Evolutionary conservation across 2,888 invertebrate species (phyloP).

Genomic region (Melinaea menophilus): DNA sequence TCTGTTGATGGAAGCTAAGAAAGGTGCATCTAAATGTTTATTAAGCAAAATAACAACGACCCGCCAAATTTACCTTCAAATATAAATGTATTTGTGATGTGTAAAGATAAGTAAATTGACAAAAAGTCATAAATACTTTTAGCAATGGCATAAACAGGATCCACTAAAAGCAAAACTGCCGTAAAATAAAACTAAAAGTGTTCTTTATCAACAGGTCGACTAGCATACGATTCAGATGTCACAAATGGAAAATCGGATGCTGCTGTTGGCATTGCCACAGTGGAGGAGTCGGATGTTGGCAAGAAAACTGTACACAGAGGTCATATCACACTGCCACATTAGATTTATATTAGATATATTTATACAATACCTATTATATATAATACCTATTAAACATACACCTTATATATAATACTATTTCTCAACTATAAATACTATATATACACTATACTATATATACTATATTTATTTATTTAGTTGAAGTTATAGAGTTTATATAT

Average conservation of each 20-base stretch:
- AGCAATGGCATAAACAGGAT: too few relatives aligned
- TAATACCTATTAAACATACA: too few relatives aligned
- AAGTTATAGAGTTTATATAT: too few relatives aligned
- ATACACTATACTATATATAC: too few relatives aligned
- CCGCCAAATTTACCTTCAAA: background rate
- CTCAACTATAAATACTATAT: too few relatives aligned
- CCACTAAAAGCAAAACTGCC: too few relatives aligned
- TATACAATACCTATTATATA: too few relatives aligned
- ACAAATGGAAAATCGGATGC: constrained; percentile 23
- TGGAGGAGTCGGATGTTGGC: constrained; percentile 46
- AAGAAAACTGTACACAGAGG: constrained; percentile 16
- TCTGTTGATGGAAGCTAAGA: constrained; percentile 70
- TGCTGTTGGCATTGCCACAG: constrained; percentile 53
- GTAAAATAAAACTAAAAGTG: too few relatives aligned
- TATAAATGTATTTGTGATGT: background rate
- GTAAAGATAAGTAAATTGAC: background rate
- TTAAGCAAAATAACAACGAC: background rate
- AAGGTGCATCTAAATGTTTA: constrained; percentile 42
- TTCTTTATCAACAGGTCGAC: constrained; percentile 37
- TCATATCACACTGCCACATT: background rate
- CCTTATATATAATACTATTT: too few relatives aligned
- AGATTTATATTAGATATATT: too few relatives aligned
- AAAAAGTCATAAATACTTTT: background rate
- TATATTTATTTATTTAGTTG: too few relatives aligned
- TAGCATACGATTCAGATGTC: constrained; percentile 39